These are phyloP conservation scores for Buathra laborator DNA, from an alignment of 2,888 invertebrate genomes.

Conservation along the genomic window DNA sequence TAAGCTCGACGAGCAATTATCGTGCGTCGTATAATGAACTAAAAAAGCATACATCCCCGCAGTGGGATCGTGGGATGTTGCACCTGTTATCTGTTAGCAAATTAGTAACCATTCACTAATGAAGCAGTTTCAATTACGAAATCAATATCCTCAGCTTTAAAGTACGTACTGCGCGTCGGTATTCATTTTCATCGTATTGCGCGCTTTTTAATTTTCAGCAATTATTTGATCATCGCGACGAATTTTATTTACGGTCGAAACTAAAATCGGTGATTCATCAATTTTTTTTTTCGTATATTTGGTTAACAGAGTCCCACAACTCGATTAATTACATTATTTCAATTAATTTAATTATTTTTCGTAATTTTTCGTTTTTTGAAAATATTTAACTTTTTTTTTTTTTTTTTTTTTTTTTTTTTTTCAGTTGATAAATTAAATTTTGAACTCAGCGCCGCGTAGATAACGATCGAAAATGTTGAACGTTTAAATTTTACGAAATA, in stretches of 20 bases:
- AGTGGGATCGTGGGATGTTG: constrained; percentile 19
- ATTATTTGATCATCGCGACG: background rate
- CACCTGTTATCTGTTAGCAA: constrained; percentile 39
- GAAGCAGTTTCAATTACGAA: constrained; percentile 47
- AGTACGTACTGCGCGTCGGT: background rate
- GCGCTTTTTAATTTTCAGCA: background rate
- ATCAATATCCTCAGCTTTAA: constrained; percentile 28
- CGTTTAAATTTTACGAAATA: background rate
- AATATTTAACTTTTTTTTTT: no score
- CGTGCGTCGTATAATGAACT: constrained; percentile 46
- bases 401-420: no score
- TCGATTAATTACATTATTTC: no score
- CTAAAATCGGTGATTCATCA: background rate
- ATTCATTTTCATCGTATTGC: constrained; percentile 2
- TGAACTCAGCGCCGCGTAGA: background rate
- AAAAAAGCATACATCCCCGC: constrained; percentile 24
- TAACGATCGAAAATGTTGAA: background rate
- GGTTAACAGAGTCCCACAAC: no score
- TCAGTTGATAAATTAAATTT: no score
- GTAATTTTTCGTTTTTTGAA: no score
- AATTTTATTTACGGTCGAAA: background rate
- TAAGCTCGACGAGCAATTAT: constrained; percentile 53
- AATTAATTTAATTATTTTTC: no score
- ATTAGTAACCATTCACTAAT: constrained; percentile 60
- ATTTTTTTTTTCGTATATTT: no score